Conservation (phyloP, 2,113 vertebrate genomes). For the Dascyllus trimaculatus region DNA sequence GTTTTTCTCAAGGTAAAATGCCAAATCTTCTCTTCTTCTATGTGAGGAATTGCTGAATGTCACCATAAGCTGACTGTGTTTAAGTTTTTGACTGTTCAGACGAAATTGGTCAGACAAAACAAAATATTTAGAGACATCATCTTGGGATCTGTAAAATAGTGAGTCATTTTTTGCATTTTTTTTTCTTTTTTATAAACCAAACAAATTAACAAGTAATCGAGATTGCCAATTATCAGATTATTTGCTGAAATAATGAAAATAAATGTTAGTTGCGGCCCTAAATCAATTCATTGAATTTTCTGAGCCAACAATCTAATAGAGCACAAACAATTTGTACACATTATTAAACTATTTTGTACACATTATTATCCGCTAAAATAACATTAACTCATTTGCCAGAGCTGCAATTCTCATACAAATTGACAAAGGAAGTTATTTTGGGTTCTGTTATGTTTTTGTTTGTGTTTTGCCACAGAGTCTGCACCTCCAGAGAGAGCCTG, state of each 20-base stretch:
- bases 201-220: background rate
- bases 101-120: background rate
- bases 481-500: constrained; percentile 47
- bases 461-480: constrained; percentile 17
- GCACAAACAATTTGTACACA: background rate
- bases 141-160: background rate
- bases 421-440: constrained; percentile 3
- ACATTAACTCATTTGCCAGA: constrained; percentile 17
- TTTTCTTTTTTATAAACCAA: background rate
- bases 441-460: constrained; percentile 32
- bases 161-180: background rate
- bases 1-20: background rate
- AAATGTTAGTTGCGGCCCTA: constrained; percentile 8
- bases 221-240: background rate
- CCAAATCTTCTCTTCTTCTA: background rate
- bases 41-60: background rate
- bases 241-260: constrained; percentile 5
- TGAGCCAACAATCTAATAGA: constrained; percentile 1
- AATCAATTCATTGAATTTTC: constrained; percentile 20
- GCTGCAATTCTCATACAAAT: constrained; percentile 16
- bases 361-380: constrained; percentile 24
- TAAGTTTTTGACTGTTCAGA: background rate
- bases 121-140: background rate
- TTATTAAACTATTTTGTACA: constrained; percentile 21
- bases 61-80: background rate